Evolutionary conservation across 2,113 vertebrate genomes (phyloP).

Genomic region (Halichoeres trimaculatus): DNA sequence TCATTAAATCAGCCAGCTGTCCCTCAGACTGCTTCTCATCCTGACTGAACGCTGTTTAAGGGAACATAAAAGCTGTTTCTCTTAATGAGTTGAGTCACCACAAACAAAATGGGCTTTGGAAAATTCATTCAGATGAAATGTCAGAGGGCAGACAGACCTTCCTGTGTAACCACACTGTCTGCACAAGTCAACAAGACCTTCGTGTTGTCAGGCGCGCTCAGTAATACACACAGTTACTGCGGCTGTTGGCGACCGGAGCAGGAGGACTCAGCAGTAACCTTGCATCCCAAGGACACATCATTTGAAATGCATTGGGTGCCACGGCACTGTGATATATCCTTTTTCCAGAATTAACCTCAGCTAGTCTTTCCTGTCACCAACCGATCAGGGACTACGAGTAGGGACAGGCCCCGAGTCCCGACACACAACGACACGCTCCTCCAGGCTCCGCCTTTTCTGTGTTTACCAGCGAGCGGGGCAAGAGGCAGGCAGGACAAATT

Average conservation of each 20-base stretch:
- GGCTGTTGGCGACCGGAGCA: slow-evolving; percentile 33
- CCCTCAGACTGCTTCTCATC: background rate
- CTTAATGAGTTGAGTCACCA: slow-evolving; percentile 27
- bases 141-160: slow-evolving; percentile 33
- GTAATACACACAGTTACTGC: slow-evolving; percentile 51
- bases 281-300: slow-evolving; percentile 80
- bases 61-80: slow-evolving; percentile 11
- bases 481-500: slow-evolving; percentile 58
- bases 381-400: slow-evolving; percentile 65
- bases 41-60: slow-evolving; percentile 1
- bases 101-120: slow-evolving; percentile 32
- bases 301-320: slow-evolving; percentile 84
- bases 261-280: slow-evolving; percentile 70
- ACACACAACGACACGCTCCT: slow-evolving; percentile 38
- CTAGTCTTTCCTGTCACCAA: slow-evolving; percentile 70
- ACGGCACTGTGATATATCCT: slow-evolving; percentile 71
- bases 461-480: slow-evolving; percentile 30
- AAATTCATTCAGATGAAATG: slow-evolving; percentile 39
- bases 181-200: slow-evolving; percentile 62
- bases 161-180: slow-evolving; percentile 30
- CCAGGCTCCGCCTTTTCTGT: slow-evolving; percentile 15
- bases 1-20: slow-evolving; percentile 23
- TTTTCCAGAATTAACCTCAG: slow-evolving; percentile 75
- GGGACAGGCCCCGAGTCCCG: slow-evolving; percentile 66
- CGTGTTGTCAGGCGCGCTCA: slow-evolving; percentile 40